Percentiles rank a stretch among this genome's conserved stretches.
phyloP scores from a whole-genome alignment of 2,113 vertebrate species.

The Chlorocebus sabaeus region DNA sequence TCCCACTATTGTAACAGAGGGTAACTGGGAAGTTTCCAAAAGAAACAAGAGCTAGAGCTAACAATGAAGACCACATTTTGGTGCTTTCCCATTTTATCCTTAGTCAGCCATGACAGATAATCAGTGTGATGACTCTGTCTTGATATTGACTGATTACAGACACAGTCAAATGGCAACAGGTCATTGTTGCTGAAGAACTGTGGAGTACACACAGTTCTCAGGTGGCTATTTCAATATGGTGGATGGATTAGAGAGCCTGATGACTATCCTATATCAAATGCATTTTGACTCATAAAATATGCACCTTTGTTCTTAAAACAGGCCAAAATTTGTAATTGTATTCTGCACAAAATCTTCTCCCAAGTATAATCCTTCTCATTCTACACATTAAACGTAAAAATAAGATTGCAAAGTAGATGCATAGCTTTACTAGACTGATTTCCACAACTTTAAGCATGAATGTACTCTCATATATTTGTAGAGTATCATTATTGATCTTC shows the following conservation, averaged over 20 bases:
- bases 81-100: neutral
- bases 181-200: neutral
- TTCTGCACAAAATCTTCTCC: neutral
- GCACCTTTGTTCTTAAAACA: neutral
- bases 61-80: neutral
- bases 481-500: neutral
- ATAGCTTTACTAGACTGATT: neutral
- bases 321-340: neutral
- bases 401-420: neutral
- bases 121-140: neutral
- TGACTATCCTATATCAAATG: neutral
- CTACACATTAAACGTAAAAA: neutral
- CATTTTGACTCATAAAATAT: neutral
- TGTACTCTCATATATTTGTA: neutral
- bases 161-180: neutral
- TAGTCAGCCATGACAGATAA: neutral
- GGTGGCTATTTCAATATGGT: neutral
- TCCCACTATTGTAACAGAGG: neutral
- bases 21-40: neutral
- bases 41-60: neutral
- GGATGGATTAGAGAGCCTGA: neutral
- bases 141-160: neutral
- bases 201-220: neutral
- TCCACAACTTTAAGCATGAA: neutral
- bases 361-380: neutral